Conservation (phyloP, 2,888 invertebrate genomes). For the Mythimna pallens region DNA sequence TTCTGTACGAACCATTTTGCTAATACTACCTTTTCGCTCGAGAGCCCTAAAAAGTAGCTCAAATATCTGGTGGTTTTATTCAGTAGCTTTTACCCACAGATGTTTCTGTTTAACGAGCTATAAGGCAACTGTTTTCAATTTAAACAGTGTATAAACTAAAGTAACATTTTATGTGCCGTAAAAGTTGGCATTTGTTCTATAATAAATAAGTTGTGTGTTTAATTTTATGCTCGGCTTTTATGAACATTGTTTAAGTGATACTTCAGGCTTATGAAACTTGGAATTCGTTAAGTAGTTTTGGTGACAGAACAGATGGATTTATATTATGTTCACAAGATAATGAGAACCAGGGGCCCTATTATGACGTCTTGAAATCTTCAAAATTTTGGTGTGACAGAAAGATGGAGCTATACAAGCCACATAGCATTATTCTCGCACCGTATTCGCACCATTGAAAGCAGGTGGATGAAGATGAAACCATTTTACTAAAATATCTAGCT, state of each 20-base stretch:
- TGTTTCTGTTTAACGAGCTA: conserved; percentile 60
- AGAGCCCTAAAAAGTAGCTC: conserved; percentile 43
- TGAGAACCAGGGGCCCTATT: not conserved
- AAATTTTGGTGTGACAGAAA: no score
- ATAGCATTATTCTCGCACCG: no score
- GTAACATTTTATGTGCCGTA: conserved; percentile 67
- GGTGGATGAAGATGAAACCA: no score
- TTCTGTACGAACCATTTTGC: conserved; percentile 43
- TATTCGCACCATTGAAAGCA: no score
- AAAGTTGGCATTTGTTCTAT: conserved; percentile 56
- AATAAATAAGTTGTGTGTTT: conserved; percentile 62
- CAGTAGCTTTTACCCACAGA: conserved; percentile 58
- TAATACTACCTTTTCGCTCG: conserved; percentile 52
- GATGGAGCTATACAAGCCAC: no score
- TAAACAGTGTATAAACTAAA: conserved; percentile 62
- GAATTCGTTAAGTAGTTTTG: conserved; percentile 34
- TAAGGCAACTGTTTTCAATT: conserved; percentile 65
- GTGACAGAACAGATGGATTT: not conserved
- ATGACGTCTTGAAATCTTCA: no score
- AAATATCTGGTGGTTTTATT: conserved; percentile 61
- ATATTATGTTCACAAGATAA: not conserved
- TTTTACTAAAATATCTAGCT: no score
- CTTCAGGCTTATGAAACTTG: conserved; percentile 9
- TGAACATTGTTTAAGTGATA: conserved; percentile 32
- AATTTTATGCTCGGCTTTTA: conserved; percentile 55